Evolutionary conservation across 1,140 invertebrate species (phyloP).

Genomic region (Camponotus pennsylvanicus): DNA sequence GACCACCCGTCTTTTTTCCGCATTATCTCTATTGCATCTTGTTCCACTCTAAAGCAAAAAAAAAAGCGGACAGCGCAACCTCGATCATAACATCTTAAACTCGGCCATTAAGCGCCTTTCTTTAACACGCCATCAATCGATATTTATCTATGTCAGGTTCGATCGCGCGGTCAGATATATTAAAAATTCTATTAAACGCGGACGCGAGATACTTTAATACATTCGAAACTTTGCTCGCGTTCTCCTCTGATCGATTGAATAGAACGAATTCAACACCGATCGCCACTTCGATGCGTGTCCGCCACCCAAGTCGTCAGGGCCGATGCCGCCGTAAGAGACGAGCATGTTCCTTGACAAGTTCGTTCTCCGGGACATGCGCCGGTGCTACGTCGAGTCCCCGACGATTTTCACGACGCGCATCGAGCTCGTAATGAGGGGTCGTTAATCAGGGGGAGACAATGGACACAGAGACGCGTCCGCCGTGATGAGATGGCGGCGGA

Average conservation of each 20-base stretch:
- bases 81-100: slow-evolving; percentile 51
- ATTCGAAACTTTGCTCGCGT: neutral
- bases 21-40: slow-evolving; percentile 58
- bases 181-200: slow-evolving; percentile 45
- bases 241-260: slow-evolving; percentile 2
- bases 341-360: slow-evolving; percentile 51
- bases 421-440: slow-evolving; percentile 48
- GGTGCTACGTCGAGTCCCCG: slow-evolving; percentile 20
- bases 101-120: slow-evolving; percentile 38
- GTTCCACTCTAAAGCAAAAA: slow-evolving; percentile 54
- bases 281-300: neutral
- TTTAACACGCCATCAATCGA: slow-evolving; percentile 31
- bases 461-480: slow-evolving; percentile 27
- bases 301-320: slow-evolving; percentile 52
- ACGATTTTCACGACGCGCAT: slow-evolving; percentile 54
- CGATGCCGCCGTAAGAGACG: slow-evolving; percentile 21
- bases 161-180: slow-evolving; percentile 17
- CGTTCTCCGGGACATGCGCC: slow-evolving; percentile 43
- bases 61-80: slow-evolving; percentile 41
- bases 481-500: slow-evolving; percentile 48
- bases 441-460: slow-evolving; percentile 45
- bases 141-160: slow-evolving; percentile 32
- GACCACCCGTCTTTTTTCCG: slow-evolving; percentile 55
- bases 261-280: slow-evolving; percentile 38
- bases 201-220: neutral